Conservation (phyloP, 2,888 invertebrate genomes). For the Pyralis farinalis region DNA sequence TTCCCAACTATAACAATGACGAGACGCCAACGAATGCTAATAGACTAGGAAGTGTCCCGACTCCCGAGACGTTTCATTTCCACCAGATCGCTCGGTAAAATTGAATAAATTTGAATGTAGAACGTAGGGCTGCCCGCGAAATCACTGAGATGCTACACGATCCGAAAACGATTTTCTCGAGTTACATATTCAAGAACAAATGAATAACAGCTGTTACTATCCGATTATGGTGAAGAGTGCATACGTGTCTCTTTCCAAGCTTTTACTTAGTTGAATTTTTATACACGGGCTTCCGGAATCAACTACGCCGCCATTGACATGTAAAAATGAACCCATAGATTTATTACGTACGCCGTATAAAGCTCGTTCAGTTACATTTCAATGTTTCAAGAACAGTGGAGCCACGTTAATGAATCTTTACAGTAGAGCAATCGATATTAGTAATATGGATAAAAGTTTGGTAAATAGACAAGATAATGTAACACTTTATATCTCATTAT, state of each 20-base stretch:
- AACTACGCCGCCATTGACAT: too few species aligned
- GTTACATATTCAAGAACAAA: neutral
- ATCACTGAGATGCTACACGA: neutral
- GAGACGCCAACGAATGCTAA: conserved; percentile 47
- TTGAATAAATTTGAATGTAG: conserved; percentile 77
- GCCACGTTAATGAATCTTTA: too few species aligned
- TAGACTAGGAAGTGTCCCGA: conserved; percentile 52
- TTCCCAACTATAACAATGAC: conserved; percentile 24
- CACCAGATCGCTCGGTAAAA: conserved; percentile 58
- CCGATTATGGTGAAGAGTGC: neutral
- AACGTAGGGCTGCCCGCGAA: conserved; percentile 18
- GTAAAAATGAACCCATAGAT: too few species aligned
- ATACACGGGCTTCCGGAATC: too few species aligned
- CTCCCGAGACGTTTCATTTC: conserved; percentile 63
- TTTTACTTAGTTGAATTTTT: too few species aligned
- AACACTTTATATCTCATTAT: too few species aligned
- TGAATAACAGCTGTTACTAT: neutral
- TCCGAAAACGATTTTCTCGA: neutral
- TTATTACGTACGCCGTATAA: too few species aligned
- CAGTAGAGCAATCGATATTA: too few species aligned
- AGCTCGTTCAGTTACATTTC: too few species aligned
- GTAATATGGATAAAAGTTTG: too few species aligned
- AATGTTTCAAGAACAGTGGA: too few species aligned
- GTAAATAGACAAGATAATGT: too few species aligned
- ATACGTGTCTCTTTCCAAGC: neutral